Evolutionary conservation across 2,113 vertebrate genomes (phyloP), one percentile per base, ranked within the genome.

Genomic region (Xenopus tropicalis): DNA sequence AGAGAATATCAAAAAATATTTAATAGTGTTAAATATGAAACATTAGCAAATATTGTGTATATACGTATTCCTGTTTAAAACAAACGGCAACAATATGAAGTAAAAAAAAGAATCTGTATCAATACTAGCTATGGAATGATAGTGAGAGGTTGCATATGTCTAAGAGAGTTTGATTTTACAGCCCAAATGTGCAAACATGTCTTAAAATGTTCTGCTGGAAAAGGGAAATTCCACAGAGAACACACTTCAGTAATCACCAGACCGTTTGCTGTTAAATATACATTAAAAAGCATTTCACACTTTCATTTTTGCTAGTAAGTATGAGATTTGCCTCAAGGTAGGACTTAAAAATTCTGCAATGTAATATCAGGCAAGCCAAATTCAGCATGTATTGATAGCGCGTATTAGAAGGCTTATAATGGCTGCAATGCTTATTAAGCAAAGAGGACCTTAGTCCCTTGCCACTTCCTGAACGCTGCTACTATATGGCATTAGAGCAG

Each of bases 211-310:
- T 82, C 79, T 80, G 85, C 84, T 87, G 86, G 77, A 86, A 73
- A 83, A 77, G 62, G 73, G 78, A 81, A 83, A 82, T 43, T 91
- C 93, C 92, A 89, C 82, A 84, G 93, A 94, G 94, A 94, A 88
- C 89, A 88, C 90, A 93, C 94, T 94, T 95, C 46, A 14, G 46
- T 48, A 48, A 48, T 48, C 93, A 96, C 93, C 91, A 90, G 93
- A 93, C 92, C 89, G 89, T 94, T 92, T 93, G 93, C 93, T 95
- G 93, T 98, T 94, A 98, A 97, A 97, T 96, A 98, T 98, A 97
- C 95, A 98, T 97, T 95, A 96, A 95, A 97, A 97, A 96, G 94
- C 92, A 95, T 94, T 96, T 95, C 91, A 91, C 86, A 92, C 94
- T 98, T 98, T 92, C 94, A 94, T 96, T 96, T 96, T 92, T 90